Percentiles rank a stretch among this genome's conserved stretches.
phyloP scores from a whole-genome alignment of 2,113 vertebrate species.

The Ceyx cyanopectus region DNA sequence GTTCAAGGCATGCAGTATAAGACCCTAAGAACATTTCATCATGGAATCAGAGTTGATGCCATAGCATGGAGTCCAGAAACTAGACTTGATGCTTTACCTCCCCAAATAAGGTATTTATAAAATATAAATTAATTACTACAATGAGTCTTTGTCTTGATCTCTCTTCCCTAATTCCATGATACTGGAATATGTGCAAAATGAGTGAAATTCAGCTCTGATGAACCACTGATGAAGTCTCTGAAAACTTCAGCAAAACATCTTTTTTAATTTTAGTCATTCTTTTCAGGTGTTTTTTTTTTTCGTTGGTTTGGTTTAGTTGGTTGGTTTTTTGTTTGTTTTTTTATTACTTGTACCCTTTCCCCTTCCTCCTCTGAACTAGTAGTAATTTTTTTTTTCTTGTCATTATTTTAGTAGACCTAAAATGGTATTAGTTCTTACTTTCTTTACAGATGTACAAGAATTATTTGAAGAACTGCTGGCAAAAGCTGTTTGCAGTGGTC shows the following conservation, averaged over 20 bases:
- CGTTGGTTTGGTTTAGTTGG: background rate
- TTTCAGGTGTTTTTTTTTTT: background rate
- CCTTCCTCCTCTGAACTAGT: background rate
- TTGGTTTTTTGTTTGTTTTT: background rate
- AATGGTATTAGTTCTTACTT: too few relatives aligned
- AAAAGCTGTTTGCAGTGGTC: too few relatives aligned
- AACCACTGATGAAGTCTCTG: background rate
- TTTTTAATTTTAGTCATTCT: background rate
- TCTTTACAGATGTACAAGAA: too few relatives aligned
- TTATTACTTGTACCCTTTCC: background rate
- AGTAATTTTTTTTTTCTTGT: background rate
- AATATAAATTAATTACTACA: background rate
- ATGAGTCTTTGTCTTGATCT: background rate
- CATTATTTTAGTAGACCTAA: too few relatives aligned
- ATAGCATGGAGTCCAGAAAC: conserved; percentile 97
- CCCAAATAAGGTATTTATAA: conserved; percentile 84
- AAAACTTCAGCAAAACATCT: background rate
- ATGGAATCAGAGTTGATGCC: conserved; percentile 87
- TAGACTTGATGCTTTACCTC: conserved; percentile 85
- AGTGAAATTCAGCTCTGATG: background rate
- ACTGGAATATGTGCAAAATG: background rate
- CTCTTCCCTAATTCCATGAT: background rate
- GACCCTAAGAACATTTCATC: conserved; percentile 86
- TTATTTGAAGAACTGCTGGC: too few relatives aligned
- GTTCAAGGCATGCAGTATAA: conserved; percentile 90